Conservation (phyloP, 2,888 invertebrate species). For the Anodontia alba region DNA sequence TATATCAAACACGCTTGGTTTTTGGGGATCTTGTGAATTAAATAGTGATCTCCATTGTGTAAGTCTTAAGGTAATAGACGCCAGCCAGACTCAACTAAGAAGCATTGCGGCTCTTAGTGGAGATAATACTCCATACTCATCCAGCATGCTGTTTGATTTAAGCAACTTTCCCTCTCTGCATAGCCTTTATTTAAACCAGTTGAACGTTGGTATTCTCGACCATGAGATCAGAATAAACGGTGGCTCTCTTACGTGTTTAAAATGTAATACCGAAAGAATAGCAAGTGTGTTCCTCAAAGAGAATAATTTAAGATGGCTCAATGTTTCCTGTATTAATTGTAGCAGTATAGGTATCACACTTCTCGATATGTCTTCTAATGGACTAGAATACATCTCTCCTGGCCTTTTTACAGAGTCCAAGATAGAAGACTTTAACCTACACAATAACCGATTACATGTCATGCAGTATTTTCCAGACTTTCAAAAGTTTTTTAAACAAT, state of each 20-base stretch:
- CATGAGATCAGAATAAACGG: background rate
- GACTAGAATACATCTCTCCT: background rate
- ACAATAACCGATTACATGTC: background rate
- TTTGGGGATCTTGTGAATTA: background rate
- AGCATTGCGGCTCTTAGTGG: too few relatives aligned
- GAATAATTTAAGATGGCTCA: background rate
- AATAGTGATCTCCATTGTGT: background rate
- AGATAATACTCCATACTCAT: background rate
- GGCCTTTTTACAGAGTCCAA: background rate
- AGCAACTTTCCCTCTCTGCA: background rate
- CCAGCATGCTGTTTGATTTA: background rate
- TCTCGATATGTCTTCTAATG: background rate
- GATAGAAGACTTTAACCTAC: background rate
- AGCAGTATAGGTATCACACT: background rate
- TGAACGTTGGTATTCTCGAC: background rate
- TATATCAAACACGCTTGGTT: background rate
- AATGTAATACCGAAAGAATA: background rate
- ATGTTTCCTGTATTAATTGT: background rate
- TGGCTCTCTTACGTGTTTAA: background rate
- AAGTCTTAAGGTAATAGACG: background rate
- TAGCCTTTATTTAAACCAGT: background rate
- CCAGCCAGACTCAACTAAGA: background rate
- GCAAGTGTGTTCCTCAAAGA: background rate
- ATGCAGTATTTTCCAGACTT: background rate
- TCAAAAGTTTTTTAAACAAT: background rate